phyloP scores from a whole-genome alignment of 2,113 vertebrate genomes.

The Hymenochirus boettgeri region DNA sequence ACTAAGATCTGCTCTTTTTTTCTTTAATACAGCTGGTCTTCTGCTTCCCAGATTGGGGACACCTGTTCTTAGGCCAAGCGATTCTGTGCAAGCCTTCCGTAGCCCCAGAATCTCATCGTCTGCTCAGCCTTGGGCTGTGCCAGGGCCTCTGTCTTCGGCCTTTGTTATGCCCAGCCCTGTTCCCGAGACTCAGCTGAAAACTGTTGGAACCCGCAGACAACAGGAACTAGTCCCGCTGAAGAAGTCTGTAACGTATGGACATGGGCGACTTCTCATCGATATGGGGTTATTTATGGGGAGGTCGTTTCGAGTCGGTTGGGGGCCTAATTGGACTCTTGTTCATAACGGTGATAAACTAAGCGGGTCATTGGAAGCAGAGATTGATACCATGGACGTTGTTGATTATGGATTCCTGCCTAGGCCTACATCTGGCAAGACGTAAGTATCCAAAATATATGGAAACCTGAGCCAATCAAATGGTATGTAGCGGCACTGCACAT shows the following conservation, averaged over 20 bases:
- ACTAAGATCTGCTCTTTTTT: no score
- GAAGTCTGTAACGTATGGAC: slow-evolving; percentile 69
- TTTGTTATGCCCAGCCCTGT: slow-evolving; percentile 58
- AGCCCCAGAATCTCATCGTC: slow-evolving; percentile 31
- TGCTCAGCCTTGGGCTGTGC: slow-evolving; percentile 50
- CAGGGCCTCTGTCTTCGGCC: slow-evolving; percentile 41
- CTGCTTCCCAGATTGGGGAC: slow-evolving; percentile 71
- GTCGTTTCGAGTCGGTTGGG: slow-evolving; percentile 90
- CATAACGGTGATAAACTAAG: slow-evolving; percentile 72
- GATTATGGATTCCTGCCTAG: slow-evolving; percentile 73
- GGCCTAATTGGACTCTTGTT: slow-evolving; percentile 79
- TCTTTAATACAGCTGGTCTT: slow-evolving; percentile 61
- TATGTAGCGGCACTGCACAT: no score
- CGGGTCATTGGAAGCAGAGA: neutral
- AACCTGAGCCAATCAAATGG: no score
- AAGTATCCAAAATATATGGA: slow-evolving; percentile 55
- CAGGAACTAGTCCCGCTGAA: slow-evolving; percentile 71
- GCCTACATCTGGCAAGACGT: slow-evolving; percentile 71
- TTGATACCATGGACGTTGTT: slow-evolving; percentile 47
- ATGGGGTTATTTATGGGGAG: slow-evolving; percentile 80
- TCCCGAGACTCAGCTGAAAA: slow-evolving; percentile 66
- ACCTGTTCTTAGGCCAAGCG: slow-evolving; percentile 50
- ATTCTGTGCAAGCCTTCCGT: slow-evolving; percentile 46
- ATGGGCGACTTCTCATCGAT: slow-evolving; percentile 82
- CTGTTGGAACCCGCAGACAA: slow-evolving; percentile 73